phyloP scores from a whole-genome alignment of 1,140 invertebrate genomes.

The Camponotus floridanus region DNA sequence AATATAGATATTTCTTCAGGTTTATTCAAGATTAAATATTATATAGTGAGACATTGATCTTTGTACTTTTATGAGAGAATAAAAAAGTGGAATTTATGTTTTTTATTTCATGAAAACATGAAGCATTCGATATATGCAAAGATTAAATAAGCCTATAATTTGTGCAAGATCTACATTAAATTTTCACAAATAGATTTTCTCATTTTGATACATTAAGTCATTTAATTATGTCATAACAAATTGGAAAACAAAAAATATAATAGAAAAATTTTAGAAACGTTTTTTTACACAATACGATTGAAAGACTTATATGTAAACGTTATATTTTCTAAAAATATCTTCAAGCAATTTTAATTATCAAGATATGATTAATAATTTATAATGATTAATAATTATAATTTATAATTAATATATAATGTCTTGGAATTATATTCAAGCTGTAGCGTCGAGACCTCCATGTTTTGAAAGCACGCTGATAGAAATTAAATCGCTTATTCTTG shows the following conservation, averaged over 20 bases:
- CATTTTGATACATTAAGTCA: not conserved
- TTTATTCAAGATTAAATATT: not conserved
- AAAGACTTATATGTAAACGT: not conserved
- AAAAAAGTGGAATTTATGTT: not conserved
- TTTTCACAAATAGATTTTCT: not conserved
- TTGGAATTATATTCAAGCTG: not conserved
- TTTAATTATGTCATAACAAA: not conserved
- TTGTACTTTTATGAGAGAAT: not conserved
- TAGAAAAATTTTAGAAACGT: not conserved
- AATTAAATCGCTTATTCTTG: not conserved
- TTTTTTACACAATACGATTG: not conserved
- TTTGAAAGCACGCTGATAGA: not conserved
- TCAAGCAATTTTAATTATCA: not conserved
- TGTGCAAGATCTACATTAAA: not conserved
- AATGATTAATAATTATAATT: too few species aligned
- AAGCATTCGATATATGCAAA: not conserved
- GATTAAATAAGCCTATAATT: not conserved
- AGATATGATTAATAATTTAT: conserved; percentile 18
- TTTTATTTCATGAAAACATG: not conserved
- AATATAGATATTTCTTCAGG: not conserved
- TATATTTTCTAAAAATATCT: conserved; percentile 1
- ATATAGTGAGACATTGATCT: not conserved
- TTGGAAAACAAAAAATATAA: conserved; percentile 5
- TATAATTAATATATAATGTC: not conserved
- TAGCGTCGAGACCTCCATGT: not conserved